Evolutionary conservation across 1,140 invertebrate genomes (phyloP), one percentile per base, ranked within the genome.

Genomic region (Oncopodura yosiiana): DNA sequence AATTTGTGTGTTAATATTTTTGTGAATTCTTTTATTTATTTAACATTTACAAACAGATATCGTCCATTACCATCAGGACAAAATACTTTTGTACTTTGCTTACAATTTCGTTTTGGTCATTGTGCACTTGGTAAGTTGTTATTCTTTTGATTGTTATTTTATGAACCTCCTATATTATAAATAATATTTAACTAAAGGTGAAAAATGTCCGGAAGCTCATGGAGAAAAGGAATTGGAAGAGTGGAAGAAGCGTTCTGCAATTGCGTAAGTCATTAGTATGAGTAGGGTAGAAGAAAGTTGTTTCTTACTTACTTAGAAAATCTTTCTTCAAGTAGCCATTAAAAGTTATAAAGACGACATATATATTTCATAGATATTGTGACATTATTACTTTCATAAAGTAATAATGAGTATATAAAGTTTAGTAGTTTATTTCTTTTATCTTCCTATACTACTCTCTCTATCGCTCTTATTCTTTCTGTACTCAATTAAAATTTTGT

Each of bases 221-320:
- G 81, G 81, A 14, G 66, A 74, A 48, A 80, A 81, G 45, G 84
- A 87, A 67, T 68, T 86, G 8, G 70, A 74, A 11, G 83, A 87
- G 72, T 87, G 84, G 84, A 77, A 80, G 63, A 78, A 83, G 62
- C 71, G 83, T 44, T 83, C 81, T 66, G 76, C 81, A 58, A 81
- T 82, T 65, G 69, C 81, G 27, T 70, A 71, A 61, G 68, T 71
- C 62, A 70, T 73, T 32, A 45, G n/a, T 23, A n/a, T n/a, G n/a
- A n/a, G n/a, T n/a, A n/a, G n/a, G n/a, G n/a, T n/a, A n/a, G n/a
- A n/a, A n/a, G n/a, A n/a, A n/a, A n/a, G n/a, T n/a, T n/a, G n/a
- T n/a, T n/a, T n/a, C n/a, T n/a, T n/a, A n/a, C n/a, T n/a, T n/a
- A n/a, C n/a, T n/a, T n/a, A n/a, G n/a, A n/a, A n/a, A n/a, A n/a